A percentile compares a stretch with the other conserved stretches of the same genome.
These are phyloP conservation scores for Gobio gobio DNA, from an alignment of 2,113 vertebrate species.

Conservation along the genomic window DNA sequence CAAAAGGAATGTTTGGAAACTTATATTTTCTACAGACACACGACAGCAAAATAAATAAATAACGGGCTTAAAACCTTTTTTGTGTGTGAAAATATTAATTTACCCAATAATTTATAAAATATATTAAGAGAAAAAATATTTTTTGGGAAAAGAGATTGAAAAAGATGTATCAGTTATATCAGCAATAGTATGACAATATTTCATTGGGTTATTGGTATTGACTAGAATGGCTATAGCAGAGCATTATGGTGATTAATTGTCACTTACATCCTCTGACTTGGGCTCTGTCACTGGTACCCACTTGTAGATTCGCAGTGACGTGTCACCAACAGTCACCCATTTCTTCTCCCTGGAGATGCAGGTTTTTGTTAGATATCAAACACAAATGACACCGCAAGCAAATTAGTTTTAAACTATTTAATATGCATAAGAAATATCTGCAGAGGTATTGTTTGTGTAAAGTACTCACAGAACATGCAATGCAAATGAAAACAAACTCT, in stretches of 20 bases:
- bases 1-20: too few species aligned
- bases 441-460: too few species aligned
- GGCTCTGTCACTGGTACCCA: conserved; percentile 91
- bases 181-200: not conserved
- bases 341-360: conserved; percentile 86
- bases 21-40: too few species aligned
- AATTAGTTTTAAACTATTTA: not conserved
- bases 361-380: not conserved
- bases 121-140: too few species aligned
- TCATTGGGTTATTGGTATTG: not conserved
- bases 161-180: too few species aligned
- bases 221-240: not conserved
- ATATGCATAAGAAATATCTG: not conserved
- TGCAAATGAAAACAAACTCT: not conserved
- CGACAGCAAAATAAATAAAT: too few species aligned
- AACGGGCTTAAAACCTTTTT: too few species aligned
- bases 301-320: conserved; percentile 90
- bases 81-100: too few species aligned
- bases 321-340: conserved; percentile 91
- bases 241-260: not conserved
- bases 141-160: too few species aligned
- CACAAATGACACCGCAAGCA: not conserved
- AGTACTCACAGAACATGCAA: not conserved
- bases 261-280: conserved; percentile 88
- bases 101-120: too few species aligned